Base-by-base conservation (phyloP, 1,140 invertebrate genomes). In the Augochlora pura region DNA sequence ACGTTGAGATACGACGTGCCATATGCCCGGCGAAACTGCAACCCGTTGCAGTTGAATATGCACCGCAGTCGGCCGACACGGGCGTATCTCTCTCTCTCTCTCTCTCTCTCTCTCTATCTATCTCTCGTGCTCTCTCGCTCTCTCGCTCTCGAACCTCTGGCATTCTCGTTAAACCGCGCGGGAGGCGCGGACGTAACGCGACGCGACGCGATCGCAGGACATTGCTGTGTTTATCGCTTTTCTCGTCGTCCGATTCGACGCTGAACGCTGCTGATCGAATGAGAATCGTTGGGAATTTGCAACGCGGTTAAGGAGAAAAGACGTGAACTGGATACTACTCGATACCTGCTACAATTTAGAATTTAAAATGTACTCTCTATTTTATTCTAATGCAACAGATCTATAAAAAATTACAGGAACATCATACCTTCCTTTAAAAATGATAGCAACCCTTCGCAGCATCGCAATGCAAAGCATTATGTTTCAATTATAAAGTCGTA, bases 1-100 rank as follows among this genome's bases (percentile, higher is more conserved):
- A 87, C 87, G 85, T 85, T 78, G 76, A 89, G 90, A 91, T 91
- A 91, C 87, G 89, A 89, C 78, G 86, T 88, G 86, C 87, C 88
- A 90, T 91, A 90, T 91, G 90, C 89, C 85, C 74, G 74, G 81
- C 86, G 87, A 84, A 87, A 79, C 86, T 81, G 82, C 70, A 86
- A 78, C 88, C 80, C 81, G 71, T 75, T 83, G 79, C 65, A 84
- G 84, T 77, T 86, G 86, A 86, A 86, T 88, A 84, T 86, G 83
- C 87, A 68, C 57, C 71, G 49, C 38, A 46, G 3, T 57, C 62
- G 32, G 23, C 46, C 64, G 62, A 49, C 39, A 65, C 66, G 68
- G 54, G n/a, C 21, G 21, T 57, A 57, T 57, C 54, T 59, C 59
- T n/a, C 32, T 32, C 32, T 32, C 32, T 32, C 32, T 32, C 32